These are phyloP conservation scores for Butorides virescens DNA, from an alignment of 2,113 vertebrate genomes.

Conservation along the genomic window DNA sequence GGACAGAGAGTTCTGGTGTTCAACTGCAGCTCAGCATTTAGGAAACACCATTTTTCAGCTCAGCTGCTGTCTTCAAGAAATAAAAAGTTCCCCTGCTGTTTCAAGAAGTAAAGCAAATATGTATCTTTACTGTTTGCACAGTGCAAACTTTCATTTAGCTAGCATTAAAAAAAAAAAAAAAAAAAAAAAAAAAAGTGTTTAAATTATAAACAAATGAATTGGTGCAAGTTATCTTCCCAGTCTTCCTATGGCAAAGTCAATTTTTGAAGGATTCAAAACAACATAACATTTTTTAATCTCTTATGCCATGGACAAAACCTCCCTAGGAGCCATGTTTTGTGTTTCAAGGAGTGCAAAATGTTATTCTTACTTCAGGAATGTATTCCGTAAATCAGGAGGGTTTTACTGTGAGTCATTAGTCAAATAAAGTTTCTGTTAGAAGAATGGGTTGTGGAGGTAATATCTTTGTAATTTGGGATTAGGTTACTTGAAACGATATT, in stretches of 20 bases:
- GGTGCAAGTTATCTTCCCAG: neutral
- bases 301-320: neutral
- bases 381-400: neutral
- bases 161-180: neutral
- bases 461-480: neutral
- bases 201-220: neutral
- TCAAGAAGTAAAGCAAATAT: constrained; percentile 11
- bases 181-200: neutral
- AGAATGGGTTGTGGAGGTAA: neutral
- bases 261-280: neutral
- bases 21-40: neutral
- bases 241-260: neutral
- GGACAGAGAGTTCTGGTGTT: neutral
- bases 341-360: neutral
- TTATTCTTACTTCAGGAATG: neutral
- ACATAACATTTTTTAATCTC: neutral
- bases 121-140: neutral
- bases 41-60: neutral
- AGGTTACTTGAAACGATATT: neutral
- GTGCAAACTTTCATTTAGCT: neutral
- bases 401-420: neutral
- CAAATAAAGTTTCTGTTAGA: neutral
- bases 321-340: neutral
- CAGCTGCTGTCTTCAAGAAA: neutral
- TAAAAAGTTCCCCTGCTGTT: neutral